Percentiles rank a stretch among this genome's conserved stretches.
These are phyloP conservation scores for Armadillidium nasatum DNA, from an alignment of 1,140 invertebrate species.

Conservation along the genomic window DNA sequence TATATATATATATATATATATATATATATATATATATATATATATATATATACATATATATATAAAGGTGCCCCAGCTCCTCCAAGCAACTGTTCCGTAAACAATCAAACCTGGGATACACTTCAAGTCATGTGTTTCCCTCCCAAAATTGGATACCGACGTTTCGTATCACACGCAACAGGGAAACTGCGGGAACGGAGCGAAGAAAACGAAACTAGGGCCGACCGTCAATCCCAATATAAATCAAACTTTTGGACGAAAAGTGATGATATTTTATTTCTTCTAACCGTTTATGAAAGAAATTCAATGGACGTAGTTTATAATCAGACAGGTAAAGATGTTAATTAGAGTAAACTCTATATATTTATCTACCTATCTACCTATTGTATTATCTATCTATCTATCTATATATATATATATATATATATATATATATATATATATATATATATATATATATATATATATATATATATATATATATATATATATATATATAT, in stretches of 20 bases:
- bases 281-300: background rate
- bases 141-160: background rate
- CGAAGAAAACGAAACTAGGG: too few relatives aligned
- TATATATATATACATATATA: too few relatives aligned
- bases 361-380: too few relatives aligned
- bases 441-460: too few relatives aligned
- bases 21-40: too few relatives aligned
- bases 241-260: background rate
- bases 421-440: too few relatives aligned
- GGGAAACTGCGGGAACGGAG: background rate
- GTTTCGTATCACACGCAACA: background rate
- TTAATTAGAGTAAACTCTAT: too few relatives aligned
- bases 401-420: too few relatives aligned
- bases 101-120: constrained; percentile 26
- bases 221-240: background rate
- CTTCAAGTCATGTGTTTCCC: constrained; percentile 15
- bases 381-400: too few relatives aligned
- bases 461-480: too few relatives aligned
- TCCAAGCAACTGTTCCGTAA: constrained; percentile 25
- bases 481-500: too few relatives aligned
- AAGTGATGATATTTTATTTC: background rate
- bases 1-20: too few relatives aligned
- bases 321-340: background rate
- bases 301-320: background rate
- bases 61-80: background rate